Conservation (phyloP, 2,888 invertebrate genomes). For the Drosophila melanosoma region DNA sequence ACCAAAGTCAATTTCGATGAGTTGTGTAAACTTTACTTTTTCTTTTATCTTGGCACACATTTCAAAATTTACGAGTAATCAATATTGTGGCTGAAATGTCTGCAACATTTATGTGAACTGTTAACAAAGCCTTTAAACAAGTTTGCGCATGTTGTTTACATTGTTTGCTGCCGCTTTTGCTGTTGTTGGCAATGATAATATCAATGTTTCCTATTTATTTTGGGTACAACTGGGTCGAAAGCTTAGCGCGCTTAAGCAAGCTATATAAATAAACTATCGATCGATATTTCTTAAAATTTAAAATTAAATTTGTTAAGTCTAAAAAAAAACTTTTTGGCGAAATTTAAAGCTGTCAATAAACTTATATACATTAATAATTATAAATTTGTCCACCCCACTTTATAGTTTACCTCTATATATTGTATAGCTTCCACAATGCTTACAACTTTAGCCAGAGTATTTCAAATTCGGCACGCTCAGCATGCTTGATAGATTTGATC, state of each 20-base stretch:
- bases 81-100: conserved; percentile 34
- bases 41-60: conserved; percentile 59
- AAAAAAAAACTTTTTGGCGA: not conserved
- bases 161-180: conserved; percentile 16
- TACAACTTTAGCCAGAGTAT: conserved; percentile 9
- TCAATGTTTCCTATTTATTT: conserved; percentile 4
- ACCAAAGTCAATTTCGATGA: conserved; percentile 43
- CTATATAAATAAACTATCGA: not conserved
- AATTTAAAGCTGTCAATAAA: not conserved
- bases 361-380: not conserved
- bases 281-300: not conserved
- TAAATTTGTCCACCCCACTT: too few relatives aligned
- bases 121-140: conserved; percentile 65
- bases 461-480: not conserved
- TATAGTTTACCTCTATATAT: not conserved
- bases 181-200: conserved; percentile 32
- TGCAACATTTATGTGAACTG: conserved; percentile 52
- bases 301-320: not conserved
- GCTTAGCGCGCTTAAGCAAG: not conserved
- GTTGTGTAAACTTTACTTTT: conserved; percentile 63
- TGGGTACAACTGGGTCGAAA: conserved; percentile 2
- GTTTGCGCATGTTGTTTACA: conserved; percentile 33
- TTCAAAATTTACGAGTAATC: conserved; percentile 46
- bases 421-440: not conserved
- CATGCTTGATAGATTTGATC: not conserved